Conservation (phyloP, 35 echinoderm and acorn worm genomes). For the Diadema setosum region DNA sequence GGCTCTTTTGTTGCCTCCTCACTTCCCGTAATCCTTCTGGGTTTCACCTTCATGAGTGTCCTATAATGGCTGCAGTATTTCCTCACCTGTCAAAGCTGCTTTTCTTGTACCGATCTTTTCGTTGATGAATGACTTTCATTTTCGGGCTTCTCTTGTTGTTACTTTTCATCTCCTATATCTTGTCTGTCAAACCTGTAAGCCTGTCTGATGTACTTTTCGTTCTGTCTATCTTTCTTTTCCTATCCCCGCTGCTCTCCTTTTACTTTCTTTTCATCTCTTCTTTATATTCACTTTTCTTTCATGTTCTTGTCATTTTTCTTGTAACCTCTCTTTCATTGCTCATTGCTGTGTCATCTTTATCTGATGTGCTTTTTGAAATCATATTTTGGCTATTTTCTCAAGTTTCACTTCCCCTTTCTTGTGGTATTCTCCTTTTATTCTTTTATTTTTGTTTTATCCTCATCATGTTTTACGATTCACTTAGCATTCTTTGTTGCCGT, state of each 20-base stretch:
- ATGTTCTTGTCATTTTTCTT: neutral
- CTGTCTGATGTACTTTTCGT: too few relatives aligned
- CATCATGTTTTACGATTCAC: neutral
- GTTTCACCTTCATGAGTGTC: too few relatives aligned
- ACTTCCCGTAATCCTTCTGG: too few relatives aligned
- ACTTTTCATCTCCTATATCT: too few relatives aligned
- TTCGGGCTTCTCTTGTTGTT: too few relatives aligned
- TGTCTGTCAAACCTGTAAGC: too few relatives aligned
- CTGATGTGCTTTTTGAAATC: neutral
- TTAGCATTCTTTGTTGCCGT: neutral
- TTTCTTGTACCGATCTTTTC: too few relatives aligned
- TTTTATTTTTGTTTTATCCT: neutral
- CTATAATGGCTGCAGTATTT: too few relatives aligned
- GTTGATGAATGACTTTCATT: too few relatives aligned
- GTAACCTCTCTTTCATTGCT: neutral
- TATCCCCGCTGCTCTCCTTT: neutral
- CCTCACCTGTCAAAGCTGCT: too few relatives aligned
- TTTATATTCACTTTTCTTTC: neutral
- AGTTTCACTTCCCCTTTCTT: neutral
- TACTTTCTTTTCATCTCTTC: neutral
- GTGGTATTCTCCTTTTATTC: neutral
- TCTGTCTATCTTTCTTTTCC: neutral
- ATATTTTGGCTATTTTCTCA: neutral
- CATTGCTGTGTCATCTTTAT: too few relatives aligned
- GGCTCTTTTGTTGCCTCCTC: too few relatives aligned